Evolutionary conservation across 2,113 vertebrate species (phyloP), one percentile per base, ranked within the genome.

Genomic region (Neolamprologus kungweensis): DNA sequence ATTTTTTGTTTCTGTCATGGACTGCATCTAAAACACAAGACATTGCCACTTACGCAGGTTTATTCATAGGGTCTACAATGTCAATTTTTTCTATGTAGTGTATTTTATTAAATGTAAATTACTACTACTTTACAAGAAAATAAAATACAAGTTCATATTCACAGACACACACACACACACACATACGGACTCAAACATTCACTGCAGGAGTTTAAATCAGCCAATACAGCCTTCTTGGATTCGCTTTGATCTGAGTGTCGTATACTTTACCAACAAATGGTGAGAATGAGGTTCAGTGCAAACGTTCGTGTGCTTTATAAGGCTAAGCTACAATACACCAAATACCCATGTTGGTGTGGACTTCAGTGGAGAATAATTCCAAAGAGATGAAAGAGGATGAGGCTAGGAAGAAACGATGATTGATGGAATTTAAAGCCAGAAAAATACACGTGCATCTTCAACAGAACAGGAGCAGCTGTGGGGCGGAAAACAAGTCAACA

Each of bases 121-220:
- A 21, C 33, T 28, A 31, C 26, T 13, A 63, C 16, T 12, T 37
- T 65, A n/a, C 33, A 65, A 65, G 60, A 0, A 65, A 65, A n/a
- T 65, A n/a, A 65, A 37, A 65, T 37, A 65, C 33, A 65, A 65
- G 35, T 71, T 42, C 3, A 23, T 40, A 42, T 71, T 42, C 63
- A 40, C 2, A 40, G 0, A n/a, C 17, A 37, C 7, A 5, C 4
- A 40, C 19, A 13, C 16, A 4, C 55, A 28, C 55, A 55, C 2
- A 57, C 0, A 58, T 0, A 35, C 9, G 0, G 10, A 37, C 17
- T 12, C 35, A 71, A 71, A 23, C n/a, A 21, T 4, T 42, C 35
- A 23, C n/a, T 21, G 19, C 12, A 42, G 35, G 21, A 71, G 37
- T 42, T 42, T 42, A 71, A 42, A 10, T 42, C 12, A 9, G n/a